Evolutionary conservation across 2,797 vertebrate genomes (phyloP), one percentile per base, ranked within the genome.

Genomic region (Falco rusticolus): DNA sequence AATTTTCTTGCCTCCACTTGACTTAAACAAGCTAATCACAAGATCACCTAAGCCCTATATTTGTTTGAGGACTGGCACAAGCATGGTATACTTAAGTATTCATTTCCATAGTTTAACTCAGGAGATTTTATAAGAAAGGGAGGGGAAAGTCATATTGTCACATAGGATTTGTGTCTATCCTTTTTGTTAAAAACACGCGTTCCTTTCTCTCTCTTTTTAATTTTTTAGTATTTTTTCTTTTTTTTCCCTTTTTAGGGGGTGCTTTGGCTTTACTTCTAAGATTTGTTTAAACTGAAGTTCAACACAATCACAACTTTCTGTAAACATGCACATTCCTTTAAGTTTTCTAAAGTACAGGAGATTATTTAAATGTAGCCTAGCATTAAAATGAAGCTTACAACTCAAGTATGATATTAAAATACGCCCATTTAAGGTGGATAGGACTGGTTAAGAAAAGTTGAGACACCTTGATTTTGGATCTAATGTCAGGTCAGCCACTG

Each of bases 171-270:
- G 0, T 51, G 33, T 48, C 33, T 59, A 33, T 13, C 16, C 0
- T 25, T 72, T 65, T 72, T 31, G 14, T 24, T 48, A 61, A 75
- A 75, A 66, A 0, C 5, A 16, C 4, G 1, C 2, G 1, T 43
- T 22, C 13, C 15, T 53, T 28, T 70, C 5, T 45, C 13, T 41
- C 4, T 61, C 7, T 61, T 12, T 51, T 15, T 31, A 20, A 13
- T 13, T 13, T 4, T 39, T 33, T 10, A 22, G 17, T 4, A 3
- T 31, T 25, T 25, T 34, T 31, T 10, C 1, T 2, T 14, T 15
- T 10, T 17, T 7, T 14, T 2, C 12, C 2, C 2, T 28, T 68
- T 59, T 74, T 10, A 4, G 4, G 5, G 7, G 10, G 5, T 25
- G 25, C 5, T 61, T 72, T 51, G 12, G 1, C 13, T 28, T 87